phyloP scores from a whole-genome alignment of 2,888 invertebrate genomes.

The Drosophila sordidula region DNA sequence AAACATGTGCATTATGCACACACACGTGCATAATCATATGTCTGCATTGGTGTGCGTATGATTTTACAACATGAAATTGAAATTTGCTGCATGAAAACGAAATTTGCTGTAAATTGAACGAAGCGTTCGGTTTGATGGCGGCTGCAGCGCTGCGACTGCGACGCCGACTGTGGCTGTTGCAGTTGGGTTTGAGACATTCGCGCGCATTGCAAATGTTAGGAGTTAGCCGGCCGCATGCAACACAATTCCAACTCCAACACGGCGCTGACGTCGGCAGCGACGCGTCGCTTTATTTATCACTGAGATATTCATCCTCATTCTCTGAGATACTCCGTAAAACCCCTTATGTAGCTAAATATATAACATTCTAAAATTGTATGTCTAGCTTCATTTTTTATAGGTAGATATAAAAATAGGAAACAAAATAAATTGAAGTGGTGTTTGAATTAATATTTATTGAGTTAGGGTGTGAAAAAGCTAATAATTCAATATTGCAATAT shows the following conservation, averaged over 20 bases:
- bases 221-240: slow-evolving; percentile 46
- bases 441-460: neutral
- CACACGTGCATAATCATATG: no score
- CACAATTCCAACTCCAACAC: slow-evolving; percentile 54
- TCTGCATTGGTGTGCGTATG: slow-evolving; percentile 35
- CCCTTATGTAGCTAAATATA: no score
- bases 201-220: slow-evolving; percentile 59
- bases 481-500: neutral
- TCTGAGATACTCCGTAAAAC: no score
- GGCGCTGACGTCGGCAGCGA: slow-evolving; percentile 22
- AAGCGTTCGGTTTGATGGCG: slow-evolving; percentile 23
- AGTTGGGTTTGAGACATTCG: slow-evolving; percentile 59
- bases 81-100: slow-evolving; percentile 81
- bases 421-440: no score
- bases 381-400: no score
- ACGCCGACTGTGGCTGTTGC: slow-evolving; percentile 25
- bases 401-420: no score
- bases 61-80: slow-evolving; percentile 78
- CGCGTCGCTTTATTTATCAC: no score
- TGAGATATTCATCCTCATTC: no score
- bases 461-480: neutral
- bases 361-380: no score
- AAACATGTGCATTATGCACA: no score
- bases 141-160: slow-evolving; percentile 2
- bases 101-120: slow-evolving; percentile 73